Conservation (phyloP, 1,140 invertebrate species). For the Macrocentrus cingulum region DNA sequence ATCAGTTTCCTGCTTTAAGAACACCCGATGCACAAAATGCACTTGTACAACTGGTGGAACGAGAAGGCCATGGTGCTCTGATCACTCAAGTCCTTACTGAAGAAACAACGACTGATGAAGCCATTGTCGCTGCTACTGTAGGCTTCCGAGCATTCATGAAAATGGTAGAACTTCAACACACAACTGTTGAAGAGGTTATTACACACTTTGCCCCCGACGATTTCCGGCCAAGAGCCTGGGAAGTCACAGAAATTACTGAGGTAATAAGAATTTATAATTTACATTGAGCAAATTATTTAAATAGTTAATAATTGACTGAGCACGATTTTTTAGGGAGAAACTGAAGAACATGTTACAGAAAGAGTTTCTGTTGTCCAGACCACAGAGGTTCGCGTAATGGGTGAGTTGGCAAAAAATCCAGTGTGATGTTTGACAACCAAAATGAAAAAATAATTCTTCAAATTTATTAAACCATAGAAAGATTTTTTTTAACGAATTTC, state of each 20-base stretch:
- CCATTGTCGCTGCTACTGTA: slow-evolving; percentile 71
- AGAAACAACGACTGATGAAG: slow-evolving; percentile 74
- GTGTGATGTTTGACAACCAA: slow-evolving; percentile 24
- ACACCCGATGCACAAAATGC: slow-evolving; percentile 79
- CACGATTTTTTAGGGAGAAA: slow-evolving; percentile 38
- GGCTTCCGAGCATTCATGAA: slow-evolving; percentile 81
- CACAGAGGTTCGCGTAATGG: slow-evolving; percentile 51
- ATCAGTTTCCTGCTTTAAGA: slow-evolving; percentile 75
- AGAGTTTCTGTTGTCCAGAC: slow-evolving; percentile 43
- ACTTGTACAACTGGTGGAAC: slow-evolving; percentile 77
- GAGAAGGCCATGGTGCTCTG: slow-evolving; percentile 75
- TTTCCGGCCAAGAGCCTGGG: slow-evolving; percentile 76
- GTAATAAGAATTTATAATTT: slow-evolving; percentile 48
- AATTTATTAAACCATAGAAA: background rate
- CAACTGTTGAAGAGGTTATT: slow-evolving; percentile 80
- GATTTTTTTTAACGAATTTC: slow-evolving; percentile 1
- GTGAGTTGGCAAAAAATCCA: slow-evolving; percentile 42
- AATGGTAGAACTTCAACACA: slow-evolving; percentile 78
- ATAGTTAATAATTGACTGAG: background rate
- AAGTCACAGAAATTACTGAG: slow-evolving; percentile 68
- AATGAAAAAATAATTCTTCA: background rate
- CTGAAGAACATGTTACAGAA: slow-evolving; percentile 44
- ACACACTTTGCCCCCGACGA: slow-evolving; percentile 79
- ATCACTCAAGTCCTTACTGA: slow-evolving; percentile 79
- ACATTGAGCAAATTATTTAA: slow-evolving; percentile 5